Percentiles rank a stretch among this genome's conserved stretches.
These are phyloP conservation scores for Ageneiosus marmoratus DNA, from an alignment of 2,113 vertebrate species.

Conservation along the genomic window DNA sequence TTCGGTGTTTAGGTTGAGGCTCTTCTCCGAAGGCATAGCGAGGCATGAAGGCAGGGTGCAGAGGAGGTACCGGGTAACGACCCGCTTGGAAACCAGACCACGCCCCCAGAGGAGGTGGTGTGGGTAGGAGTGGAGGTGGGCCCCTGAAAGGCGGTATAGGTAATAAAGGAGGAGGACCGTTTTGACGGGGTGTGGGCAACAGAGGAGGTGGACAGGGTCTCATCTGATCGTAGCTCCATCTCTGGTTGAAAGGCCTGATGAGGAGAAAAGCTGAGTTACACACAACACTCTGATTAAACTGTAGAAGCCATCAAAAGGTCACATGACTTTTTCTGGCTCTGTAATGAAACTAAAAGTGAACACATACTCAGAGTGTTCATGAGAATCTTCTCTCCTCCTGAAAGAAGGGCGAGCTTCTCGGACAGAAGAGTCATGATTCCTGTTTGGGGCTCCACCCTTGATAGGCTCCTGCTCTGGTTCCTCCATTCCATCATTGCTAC, in stretches of 20 bases:
- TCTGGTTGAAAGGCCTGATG: neutral
- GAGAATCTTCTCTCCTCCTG: neutral
- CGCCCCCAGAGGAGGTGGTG: neutral
- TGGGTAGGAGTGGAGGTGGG: neutral
- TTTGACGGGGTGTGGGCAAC: neutral
- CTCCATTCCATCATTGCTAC: constrained; percentile 67
- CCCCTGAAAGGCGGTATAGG: neutral
- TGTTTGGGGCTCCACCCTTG: constrained; percentile 42
- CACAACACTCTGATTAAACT: neutral
- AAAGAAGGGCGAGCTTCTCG: neutral
- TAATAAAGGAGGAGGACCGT: neutral
- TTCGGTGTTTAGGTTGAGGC: neutral
- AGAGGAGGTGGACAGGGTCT: neutral
- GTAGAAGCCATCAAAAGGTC: neutral
- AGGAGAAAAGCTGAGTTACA: neutral
- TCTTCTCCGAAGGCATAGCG: neutral
- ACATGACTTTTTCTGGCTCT: neutral
- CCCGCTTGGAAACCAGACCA: neutral
- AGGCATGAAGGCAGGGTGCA: neutral
- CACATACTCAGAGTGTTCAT: neutral
- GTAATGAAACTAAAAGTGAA: neutral
- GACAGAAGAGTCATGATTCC: neutral
- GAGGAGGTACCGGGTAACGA: neutral
- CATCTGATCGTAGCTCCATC: neutral
- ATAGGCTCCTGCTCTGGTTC: constrained; percentile 57